Percentiles rank a stretch among this genome's conserved stretches.
phyloP scores from a whole-genome alignment of 2,113 vertebrate species.

The Malurus alboscapulatus region DNA sequence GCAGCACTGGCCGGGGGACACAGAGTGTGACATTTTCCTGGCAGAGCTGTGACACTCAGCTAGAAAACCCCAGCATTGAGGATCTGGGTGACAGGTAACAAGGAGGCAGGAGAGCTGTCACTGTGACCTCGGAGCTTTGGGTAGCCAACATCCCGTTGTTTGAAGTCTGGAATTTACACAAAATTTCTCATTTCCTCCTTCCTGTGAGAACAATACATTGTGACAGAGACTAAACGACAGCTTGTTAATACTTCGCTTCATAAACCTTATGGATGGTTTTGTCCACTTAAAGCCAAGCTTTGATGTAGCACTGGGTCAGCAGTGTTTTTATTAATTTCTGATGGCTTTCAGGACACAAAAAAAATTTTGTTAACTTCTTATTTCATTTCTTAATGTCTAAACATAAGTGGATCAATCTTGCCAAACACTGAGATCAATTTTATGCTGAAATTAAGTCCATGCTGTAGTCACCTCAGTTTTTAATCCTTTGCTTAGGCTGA shows the following conservation, averaged over 20 bases:
- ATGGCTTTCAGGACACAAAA: neutral
- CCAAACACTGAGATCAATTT: neutral
- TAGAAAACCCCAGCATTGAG: neutral
- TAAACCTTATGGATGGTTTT: constrained; percentile 1
- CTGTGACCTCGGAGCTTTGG: neutral
- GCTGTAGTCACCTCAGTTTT: neutral
- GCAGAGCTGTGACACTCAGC: neutral
- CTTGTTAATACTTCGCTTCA: constrained; percentile 18
- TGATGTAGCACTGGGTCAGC: constrained; percentile 27
- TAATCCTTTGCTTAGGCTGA: neutral
- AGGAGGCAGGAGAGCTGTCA: neutral
- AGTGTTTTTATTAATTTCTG: neutral
- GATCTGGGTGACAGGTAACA: constrained; percentile 31
- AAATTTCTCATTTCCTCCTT: constrained; percentile 70
- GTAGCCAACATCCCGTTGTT: constrained; percentile 56
- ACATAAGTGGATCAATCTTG: neutral
- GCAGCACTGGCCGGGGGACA: neutral
- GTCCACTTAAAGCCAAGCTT: constrained; percentile 24
- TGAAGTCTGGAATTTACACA: constrained; percentile 59
- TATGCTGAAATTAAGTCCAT: neutral
- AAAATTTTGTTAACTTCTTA: neutral
- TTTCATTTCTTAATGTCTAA: neutral
- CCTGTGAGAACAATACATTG: constrained; percentile 59
- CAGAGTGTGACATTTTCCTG: neutral
- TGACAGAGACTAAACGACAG: constrained; percentile 24